Evolutionary conservation across 1,140 invertebrate species (phyloP).

Genomic region (Drosophila asahinai): DNA sequence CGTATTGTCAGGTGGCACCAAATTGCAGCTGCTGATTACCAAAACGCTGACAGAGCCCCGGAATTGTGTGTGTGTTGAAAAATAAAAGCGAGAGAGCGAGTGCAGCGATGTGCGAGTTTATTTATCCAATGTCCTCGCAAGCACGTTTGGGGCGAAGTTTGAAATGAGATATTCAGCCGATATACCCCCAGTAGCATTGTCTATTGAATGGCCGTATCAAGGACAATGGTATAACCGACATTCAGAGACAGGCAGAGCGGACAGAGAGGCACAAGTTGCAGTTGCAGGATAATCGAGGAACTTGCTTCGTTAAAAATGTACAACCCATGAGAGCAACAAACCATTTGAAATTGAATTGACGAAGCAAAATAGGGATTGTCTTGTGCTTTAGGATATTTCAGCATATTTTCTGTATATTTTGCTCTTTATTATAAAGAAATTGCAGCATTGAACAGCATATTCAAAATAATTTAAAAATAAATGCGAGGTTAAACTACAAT

Average conservation of each 20-base stretch:
- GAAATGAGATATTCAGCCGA: not conserved
- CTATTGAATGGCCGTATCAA: conserved; percentile 11
- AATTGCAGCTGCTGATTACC: conserved; percentile 37
- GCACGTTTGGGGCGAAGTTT: not conserved
- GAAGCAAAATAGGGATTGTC: no score
- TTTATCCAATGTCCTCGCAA: conserved; percentile 17
- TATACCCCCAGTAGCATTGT: not conserved
- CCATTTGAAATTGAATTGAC: no score
- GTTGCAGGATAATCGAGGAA: not conserved
- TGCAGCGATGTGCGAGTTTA: conserved; percentile 22
- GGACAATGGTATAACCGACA: not conserved
- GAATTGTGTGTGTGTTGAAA: conserved; percentile 16
- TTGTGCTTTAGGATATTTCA: no score
- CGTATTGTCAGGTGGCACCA: conserved; percentile 38
- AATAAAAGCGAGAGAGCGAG: not conserved
- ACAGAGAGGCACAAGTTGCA: not conserved
- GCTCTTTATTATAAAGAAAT: no score
- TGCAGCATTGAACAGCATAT: no score
- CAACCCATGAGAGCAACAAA: no score
- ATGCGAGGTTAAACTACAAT: no score
- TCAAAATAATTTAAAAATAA: no score
- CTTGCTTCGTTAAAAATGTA: no score
- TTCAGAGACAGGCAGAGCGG: not conserved
- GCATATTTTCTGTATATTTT: no score
- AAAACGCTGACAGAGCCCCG: conserved; percentile 16